Base-by-base conservation (phyloP, 2,888 invertebrate genomes). In the Ptilodon capucinus region DNA sequence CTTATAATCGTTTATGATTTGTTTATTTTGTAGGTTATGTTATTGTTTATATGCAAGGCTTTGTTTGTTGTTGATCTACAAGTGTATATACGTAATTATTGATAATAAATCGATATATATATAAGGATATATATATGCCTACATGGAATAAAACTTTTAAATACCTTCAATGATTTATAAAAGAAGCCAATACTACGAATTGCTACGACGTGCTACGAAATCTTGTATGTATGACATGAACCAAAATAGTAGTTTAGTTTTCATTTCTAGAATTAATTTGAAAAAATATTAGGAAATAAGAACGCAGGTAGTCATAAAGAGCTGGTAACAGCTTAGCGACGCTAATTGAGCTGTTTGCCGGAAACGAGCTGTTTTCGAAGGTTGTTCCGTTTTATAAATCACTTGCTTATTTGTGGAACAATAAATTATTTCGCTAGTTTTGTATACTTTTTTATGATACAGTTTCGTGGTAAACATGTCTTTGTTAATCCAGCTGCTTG, bases 261-360 rank as follows among this genome's bases (percentile, higher is more conserved):
- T 28, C n/a, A n/a, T 28, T 28, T 8, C 28, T 28, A 28, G n/a
- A 28, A 28, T n/a, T 11, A 28, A n/a, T n/a, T 28, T 28, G 28
- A n/a, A 28, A 34, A 34, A 34, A 16, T 13, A 34, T 32, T 30
- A 30, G 16, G 30, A 16, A 36, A 35, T 21, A 42, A 40, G 40
- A 45, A 32, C 11, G 21, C 23, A 32, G 14, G 28, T 13, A 28
- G 34, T 32, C 34, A 25, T 34, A 39, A 43, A 40, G 16, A 11
- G 19, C 30, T 13, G 9, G 30, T 32, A 34, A 40, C 40, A 25
- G 40, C 19, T 44, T 36, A 11, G 36, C 36, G 11, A 44, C 30
- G 45, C 19, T 49, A 48, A 49, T 45, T 45, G 42, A 49, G 48
- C 41, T 30, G 41, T 48, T 16, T 9, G n/a, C 21, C 25, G n/a